phyloP scores from a whole-genome alignment of 1,140 invertebrate species.

The Cotesia vestalis region DNA sequence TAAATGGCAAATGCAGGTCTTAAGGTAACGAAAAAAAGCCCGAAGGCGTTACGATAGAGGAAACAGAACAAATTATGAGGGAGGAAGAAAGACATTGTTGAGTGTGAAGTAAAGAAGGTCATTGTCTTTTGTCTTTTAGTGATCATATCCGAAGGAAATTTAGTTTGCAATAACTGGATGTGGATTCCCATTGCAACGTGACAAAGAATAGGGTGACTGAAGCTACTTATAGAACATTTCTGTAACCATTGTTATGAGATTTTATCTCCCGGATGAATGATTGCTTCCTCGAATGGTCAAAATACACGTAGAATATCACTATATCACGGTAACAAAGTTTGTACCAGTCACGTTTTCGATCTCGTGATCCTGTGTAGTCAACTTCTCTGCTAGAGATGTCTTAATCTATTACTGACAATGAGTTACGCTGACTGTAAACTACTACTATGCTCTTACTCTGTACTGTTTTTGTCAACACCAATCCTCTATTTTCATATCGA shows the following conservation, averaged over 20 bases:
- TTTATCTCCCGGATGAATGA: slow-evolving; percentile 33
- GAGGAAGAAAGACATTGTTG: background rate
- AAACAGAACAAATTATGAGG: background rate
- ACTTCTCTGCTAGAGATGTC: background rate
- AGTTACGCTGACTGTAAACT: too few species aligned
- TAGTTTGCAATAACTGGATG: slow-evolving; percentile 23
- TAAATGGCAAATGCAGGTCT: slow-evolving; percentile 10
- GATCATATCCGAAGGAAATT: slow-evolving; percentile 22
- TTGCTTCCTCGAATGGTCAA: slow-evolving; percentile 16
- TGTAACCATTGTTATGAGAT: slow-evolving; percentile 21
- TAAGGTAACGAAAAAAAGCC: slow-evolving; percentile 3
- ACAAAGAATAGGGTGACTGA: background rate
- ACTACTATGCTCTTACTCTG: too few species aligned
- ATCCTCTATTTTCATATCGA: too few species aligned
- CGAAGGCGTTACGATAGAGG: background rate
- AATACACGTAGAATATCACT: slow-evolving; percentile 9
- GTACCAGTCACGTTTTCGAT: background rate
- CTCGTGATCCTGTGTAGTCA: background rate
- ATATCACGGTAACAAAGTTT: background rate
- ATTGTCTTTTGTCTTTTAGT: slow-evolving; percentile 26
- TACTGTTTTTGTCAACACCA: too few species aligned
- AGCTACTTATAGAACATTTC: background rate
- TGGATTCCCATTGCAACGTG: background rate
- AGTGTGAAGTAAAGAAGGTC: slow-evolving; percentile 14
- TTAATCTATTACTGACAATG: too few species aligned